Conservation (phyloP, 2,888 invertebrate species). For the Rhagonycha lutea region DNA sequence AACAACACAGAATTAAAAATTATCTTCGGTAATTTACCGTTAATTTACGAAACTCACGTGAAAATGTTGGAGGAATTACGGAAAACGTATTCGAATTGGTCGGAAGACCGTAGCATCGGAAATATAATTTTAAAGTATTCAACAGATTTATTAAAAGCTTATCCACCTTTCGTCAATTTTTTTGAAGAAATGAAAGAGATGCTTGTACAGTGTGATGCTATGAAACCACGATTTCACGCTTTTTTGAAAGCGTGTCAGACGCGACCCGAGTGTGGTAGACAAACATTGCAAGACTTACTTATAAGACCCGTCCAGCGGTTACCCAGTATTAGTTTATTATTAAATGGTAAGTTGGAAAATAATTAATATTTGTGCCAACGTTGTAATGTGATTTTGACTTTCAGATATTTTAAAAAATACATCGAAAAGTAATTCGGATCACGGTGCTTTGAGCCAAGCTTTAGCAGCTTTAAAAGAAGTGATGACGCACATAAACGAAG, state of each 20-base stretch:
- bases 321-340: slow-evolving; percentile 91
- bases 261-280: slow-evolving; percentile 93
- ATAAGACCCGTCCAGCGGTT: slow-evolving; percentile 97
- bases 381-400: slow-evolving; percentile 39
- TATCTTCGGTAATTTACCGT: slow-evolving; percentile 93
- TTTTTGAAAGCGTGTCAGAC: slow-evolving; percentile 95
- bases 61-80: slow-evolving; percentile 72
- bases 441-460: slow-evolving; percentile 81
- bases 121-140: slow-evolving; percentile 87
- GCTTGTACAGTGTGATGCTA: slow-evolving; percentile 86
- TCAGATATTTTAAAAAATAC: slow-evolving; percentile 93
- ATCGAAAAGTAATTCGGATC: slow-evolving; percentile 84
- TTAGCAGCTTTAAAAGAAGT: slow-evolving; percentile 89
- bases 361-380: too few relatives aligned
- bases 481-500: slow-evolving; percentile 96
- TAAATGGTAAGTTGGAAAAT: slow-evolving; percentile 74
- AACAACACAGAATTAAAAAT: slow-evolving; percentile 91
- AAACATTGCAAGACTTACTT: slow-evolving; percentile 92
- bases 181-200: slow-evolving; percentile 97
- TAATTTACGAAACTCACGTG: slow-evolving; percentile 92
- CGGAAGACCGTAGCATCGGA: slow-evolving; percentile 75
- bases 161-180: slow-evolving; percentile 98
- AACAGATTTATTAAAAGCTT: slow-evolving; percentile 87
- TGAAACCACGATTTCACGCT: slow-evolving; percentile 95
- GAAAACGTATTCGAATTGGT: slow-evolving; percentile 77